These are phyloP conservation scores for Lycocerus yunnanus DNA, from an alignment of 2,888 invertebrate genomes.

Conservation along the genomic window DNA sequence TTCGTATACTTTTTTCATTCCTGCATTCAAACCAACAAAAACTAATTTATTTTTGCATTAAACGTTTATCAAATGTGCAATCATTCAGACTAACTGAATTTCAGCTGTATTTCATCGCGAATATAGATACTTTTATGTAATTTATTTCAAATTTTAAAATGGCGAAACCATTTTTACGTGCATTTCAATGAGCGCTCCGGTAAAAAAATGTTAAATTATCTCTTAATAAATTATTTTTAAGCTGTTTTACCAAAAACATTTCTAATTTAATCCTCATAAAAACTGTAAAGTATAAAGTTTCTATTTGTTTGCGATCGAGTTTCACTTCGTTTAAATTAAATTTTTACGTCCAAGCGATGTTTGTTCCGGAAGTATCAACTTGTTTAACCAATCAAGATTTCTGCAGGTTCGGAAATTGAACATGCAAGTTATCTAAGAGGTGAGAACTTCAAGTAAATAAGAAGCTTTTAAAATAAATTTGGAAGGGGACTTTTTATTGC, in stretches of 20 bases:
- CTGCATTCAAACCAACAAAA: background rate
- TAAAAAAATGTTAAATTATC: background rate
- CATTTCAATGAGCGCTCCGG: background rate
- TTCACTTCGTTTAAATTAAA: background rate
- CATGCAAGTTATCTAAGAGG: conserved; percentile 28
- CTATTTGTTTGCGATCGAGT: background rate
- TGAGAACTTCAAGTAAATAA: conserved; percentile 28
- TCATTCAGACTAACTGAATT: background rate
- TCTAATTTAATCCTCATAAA: conserved; percentile 9
- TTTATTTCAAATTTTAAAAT: background rate
- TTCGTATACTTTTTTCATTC: background rate
- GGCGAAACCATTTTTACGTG: background rate
- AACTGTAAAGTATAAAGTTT: background rate
- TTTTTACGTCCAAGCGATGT: background rate
- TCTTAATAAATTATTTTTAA: background rate
- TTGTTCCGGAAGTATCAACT: conserved; percentile 20
- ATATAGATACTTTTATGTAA: background rate
- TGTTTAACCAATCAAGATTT: conserved; percentile 19
- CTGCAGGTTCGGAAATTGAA: conserved; percentile 22
- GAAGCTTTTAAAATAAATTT: conserved; percentile 30
- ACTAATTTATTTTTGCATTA: background rate
- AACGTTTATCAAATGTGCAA: background rate
- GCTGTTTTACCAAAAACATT: background rate
- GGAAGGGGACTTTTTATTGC: conserved; percentile 29
- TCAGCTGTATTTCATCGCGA: background rate